phyloP scores from a whole-genome alignment of 2,797 vertebrate species.

The Xenopus petersii region DNA sequence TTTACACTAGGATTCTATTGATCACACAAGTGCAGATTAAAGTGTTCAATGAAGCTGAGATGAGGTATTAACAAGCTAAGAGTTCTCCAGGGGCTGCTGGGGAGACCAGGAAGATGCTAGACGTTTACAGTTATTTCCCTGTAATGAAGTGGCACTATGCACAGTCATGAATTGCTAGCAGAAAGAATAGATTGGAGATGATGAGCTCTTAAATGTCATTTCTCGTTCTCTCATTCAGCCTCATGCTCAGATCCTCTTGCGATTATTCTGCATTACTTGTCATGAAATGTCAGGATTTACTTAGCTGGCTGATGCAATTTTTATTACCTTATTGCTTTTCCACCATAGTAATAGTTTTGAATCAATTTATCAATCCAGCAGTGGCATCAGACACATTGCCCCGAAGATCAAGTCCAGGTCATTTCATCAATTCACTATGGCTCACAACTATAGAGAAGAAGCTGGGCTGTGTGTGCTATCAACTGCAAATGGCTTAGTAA shows the following conservation, averaged over 20 bases:
- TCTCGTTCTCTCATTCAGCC: conserved; percentile 92
- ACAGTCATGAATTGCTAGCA: conserved; percentile 92
- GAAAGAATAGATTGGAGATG: conserved; percentile 98
- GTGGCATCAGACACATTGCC: conserved; percentile 95
- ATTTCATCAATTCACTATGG: conserved; percentile 95
- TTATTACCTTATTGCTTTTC: conserved; percentile 99
- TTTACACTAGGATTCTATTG: conserved; percentile 98
- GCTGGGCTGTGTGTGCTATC: conserved; percentile 65
- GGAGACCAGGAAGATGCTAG: conserved; percentile 79
- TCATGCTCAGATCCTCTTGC: conserved; percentile 84
- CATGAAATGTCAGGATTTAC: conserved; percentile 97
- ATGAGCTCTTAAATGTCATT: conserved; percentile 99
- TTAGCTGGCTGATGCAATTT: conserved; percentile 98
- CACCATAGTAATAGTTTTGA: conserved; percentile 99
- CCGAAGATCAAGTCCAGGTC: conserved; percentile 99
- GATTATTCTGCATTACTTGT: conserved; percentile 76
- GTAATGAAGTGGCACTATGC: conserved; percentile 99
- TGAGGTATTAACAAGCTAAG: conserved; percentile 99
- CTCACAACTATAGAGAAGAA: conserved; percentile 83
- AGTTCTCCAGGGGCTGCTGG: conserved; percentile 82
- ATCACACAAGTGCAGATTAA: conserved; percentile 99
- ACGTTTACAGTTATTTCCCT: conserved; percentile 94
- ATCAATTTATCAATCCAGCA: conserved; percentile 99
- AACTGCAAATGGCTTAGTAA: conserved; percentile 88
- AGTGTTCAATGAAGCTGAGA: conserved; percentile 99